A percentile compares a stretch with the other conserved stretches of the same genome.
These are phyloP conservation scores for Colistium nudipinnis DNA, from an alignment of 2,113 vertebrate species.

Conservation along the genomic window DNA sequence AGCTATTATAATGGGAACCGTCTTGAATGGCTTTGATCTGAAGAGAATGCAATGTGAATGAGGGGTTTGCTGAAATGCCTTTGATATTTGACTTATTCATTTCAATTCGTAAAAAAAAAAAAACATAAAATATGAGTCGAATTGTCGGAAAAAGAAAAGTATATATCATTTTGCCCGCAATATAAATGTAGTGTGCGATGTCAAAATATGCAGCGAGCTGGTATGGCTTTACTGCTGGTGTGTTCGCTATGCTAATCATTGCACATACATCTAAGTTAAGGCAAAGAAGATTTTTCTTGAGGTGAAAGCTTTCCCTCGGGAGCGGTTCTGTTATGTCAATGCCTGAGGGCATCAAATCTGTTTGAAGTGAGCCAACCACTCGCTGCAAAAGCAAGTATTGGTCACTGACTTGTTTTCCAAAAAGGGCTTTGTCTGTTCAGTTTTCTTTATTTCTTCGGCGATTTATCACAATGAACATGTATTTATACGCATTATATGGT, in stretches of 20 bases:
- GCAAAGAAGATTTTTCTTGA: slow-evolving; percentile 65
- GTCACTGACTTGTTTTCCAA: background rate
- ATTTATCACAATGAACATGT: background rate
- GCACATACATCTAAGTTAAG: slow-evolving; percentile 35
- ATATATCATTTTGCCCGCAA: no score
- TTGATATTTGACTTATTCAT: no score
- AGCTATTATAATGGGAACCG: no score
- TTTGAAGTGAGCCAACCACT: slow-evolving; percentile 37
- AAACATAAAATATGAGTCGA: no score
- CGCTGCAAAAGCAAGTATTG: slow-evolving; percentile 29
- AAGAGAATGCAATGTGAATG: no score
- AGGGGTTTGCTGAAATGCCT: no score
- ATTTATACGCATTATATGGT: no score
- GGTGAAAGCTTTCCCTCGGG: slow-evolving; percentile 36
- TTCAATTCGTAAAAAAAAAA: no score
- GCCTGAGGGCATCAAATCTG: slow-evolving; percentile 60
- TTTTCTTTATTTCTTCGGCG: background rate
- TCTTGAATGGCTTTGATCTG: no score
- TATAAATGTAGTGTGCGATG: no score
- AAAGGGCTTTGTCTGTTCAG: background rate
- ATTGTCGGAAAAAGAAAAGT: no score
- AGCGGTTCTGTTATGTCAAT: slow-evolving; percentile 37
- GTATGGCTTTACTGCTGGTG: no score
- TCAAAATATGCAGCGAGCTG: background rate
- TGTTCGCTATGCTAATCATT: background rate